These are phyloP conservation scores for Autographa pulchrina DNA, from an alignment of 2,888 invertebrate genomes.

Conservation along the genomic window DNA sequence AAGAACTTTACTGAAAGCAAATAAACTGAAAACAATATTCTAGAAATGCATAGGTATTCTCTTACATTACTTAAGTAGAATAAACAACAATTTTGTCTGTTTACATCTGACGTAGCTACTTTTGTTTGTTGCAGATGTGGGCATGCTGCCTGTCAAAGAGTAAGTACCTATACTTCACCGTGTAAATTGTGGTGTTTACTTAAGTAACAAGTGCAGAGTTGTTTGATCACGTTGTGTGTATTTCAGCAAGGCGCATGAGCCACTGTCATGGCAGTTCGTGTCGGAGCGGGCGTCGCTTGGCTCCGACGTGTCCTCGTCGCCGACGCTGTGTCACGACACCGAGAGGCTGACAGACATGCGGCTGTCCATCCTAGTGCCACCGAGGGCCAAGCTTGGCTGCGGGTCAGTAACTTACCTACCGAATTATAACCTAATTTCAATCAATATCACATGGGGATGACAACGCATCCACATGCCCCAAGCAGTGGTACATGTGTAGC, in stretches of 20 bases:
- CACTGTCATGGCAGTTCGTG: constrained; percentile 96
- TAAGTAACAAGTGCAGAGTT: constrained; percentile 41
- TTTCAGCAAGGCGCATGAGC: constrained; percentile 92
- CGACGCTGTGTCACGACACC: constrained; percentile 83
- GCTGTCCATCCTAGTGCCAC: constrained; percentile 94
- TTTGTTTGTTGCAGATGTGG: constrained; percentile 93
- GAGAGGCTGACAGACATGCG: constrained; percentile 91
- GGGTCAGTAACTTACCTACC: constrained; percentile 87
- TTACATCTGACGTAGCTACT: not conserved
- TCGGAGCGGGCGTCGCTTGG: constrained; percentile 88
- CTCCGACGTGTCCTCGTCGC: constrained; percentile 87
- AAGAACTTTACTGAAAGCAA: too few species aligned
- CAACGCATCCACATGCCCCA: too few species aligned
- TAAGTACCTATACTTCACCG: constrained; percentile 88
- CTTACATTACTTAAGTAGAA: not conserved
- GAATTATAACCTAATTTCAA: not conserved
- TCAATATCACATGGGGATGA: too few species aligned
- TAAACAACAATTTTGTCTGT: not conserved
- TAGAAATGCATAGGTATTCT: not conserved
- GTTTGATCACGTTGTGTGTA: constrained; percentile 49
- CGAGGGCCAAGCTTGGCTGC: constrained; percentile 95
- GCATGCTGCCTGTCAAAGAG: constrained; percentile 98
- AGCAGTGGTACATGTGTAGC: too few species aligned
- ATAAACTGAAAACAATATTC: not conserved
- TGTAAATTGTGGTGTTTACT: constrained; percentile 38